Conservation (phyloP, 1,140 invertebrate species). For the Hypothenemus hampei region DNA sequence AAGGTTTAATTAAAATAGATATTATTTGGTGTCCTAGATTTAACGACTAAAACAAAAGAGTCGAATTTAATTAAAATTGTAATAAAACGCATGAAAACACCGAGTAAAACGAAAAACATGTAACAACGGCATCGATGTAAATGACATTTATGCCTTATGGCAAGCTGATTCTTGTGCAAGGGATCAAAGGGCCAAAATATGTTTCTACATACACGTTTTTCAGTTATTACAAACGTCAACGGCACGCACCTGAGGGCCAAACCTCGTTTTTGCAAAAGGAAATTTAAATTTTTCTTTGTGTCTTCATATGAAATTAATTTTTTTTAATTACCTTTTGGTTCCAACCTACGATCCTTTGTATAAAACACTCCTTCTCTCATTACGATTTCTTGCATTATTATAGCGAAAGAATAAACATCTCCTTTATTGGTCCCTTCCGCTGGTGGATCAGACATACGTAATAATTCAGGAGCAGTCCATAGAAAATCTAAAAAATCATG, state of each 20-base stretch:
- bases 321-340: slow-evolving; percentile 35
- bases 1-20: no score
- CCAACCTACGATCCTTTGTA: slow-evolving; percentile 49
- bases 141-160: not conserved
- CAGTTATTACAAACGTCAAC: not conserved
- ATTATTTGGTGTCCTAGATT: no score
- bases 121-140: no score
- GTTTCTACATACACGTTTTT: not conserved
- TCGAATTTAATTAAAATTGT: no score
- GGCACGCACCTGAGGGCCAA: not conserved
- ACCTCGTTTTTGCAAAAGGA: not conserved
- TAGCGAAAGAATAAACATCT: slow-evolving; percentile 93
- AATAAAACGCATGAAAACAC: no score
- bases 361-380: slow-evolving; percentile 84
- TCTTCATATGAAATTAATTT: not conserved
- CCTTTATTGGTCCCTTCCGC: slow-evolving; percentile 81
- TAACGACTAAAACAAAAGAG: no score
- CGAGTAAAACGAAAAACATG: no score
- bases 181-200: not conserved
- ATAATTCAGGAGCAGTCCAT: slow-evolving; percentile 91
- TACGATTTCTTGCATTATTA: slow-evolving; percentile 91
- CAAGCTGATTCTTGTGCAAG: not conserved
- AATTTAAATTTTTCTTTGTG: no score
- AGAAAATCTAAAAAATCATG: slow-evolving; percentile 59
- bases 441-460: slow-evolving; percentile 64